Evolutionary conservation across 1,140 invertebrate species (phyloP), one percentile per base, ranked within the genome.

Genomic region (Zaprionus ghesquierei): DNA sequence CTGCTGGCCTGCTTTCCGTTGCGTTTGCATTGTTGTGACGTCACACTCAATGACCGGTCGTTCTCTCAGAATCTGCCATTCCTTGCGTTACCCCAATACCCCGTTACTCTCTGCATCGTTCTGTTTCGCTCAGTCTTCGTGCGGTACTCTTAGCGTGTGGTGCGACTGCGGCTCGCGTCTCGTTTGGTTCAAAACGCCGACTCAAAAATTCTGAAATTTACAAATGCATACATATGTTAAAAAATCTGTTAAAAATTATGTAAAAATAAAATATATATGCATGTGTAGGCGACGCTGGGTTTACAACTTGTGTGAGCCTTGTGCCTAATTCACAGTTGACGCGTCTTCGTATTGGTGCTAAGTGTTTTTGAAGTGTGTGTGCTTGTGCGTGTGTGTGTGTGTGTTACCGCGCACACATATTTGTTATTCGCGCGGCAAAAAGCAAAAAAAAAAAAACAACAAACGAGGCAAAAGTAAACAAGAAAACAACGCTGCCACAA

Each of bases 361-460:
- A 44, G 25, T 69, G 64, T 50, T 33, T 55, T 58, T 35, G 61
- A 8, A 35, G 31, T 27, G 23, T 49, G 18, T 23, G 13, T 56
- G 18, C 12, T n/a, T n/a, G n/a, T n/a, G 56, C 18, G 6, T 35
- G 50, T 18, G 23, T 35, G 41, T 58, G 25, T 58, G 22, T 69
- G 4, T 51, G 53, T 44, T 35, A 53, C 44, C 44, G 63, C 59
- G 13, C 22, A 56, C 20, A 54, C 6, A 46, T 72, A 62, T 74
- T 74, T 74, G 70, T 70, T 69, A 74, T 63, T 69, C 66, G 66
- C 66, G 71, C 66, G 66, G 66, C 66, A 74, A 69, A 70, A 44
- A 66, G 38, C 6, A 55, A 22, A 27, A 23, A 29, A 49, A 61
- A 55, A 58, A 49, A 12, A 59, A 27, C 4, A 41, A 53, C 35